Evolutionary conservation across 2,888 invertebrate species (phyloP).

Genomic region (Leptodirus hochenwartii): DNA sequence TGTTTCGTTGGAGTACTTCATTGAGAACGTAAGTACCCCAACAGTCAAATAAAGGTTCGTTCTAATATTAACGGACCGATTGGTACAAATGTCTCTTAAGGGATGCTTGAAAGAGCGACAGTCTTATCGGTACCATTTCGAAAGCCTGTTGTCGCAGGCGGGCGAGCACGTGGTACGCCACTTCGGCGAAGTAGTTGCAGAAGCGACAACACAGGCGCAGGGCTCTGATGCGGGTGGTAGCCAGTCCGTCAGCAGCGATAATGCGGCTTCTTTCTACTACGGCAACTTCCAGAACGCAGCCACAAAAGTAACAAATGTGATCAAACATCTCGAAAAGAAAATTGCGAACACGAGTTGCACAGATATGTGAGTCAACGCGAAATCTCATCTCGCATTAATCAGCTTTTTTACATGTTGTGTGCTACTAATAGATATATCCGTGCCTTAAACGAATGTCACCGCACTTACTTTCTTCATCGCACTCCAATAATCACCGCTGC

Average conservation of each 20-base stretch:
- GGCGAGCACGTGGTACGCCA: no score
- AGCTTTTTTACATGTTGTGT: no score
- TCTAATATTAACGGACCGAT: conserved; percentile 41
- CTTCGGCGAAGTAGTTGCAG: no score
- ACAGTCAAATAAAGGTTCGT: conserved; percentile 2
- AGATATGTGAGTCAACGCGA: no score
- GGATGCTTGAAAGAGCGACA: conserved; percentile 4
- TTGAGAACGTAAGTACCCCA: conserved; percentile 60
- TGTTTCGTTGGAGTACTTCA: conserved; percentile 69
- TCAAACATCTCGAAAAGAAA: conserved; percentile 66
- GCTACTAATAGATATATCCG: conserved; percentile 39
- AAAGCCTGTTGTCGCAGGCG: not conserved
- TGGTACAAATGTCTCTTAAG: conserved; percentile 24
- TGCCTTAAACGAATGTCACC: conserved; percentile 61
- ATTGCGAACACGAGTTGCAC: no score
- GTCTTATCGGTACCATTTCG: not conserved
- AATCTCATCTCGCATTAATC: no score
- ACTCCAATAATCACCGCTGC: conserved; percentile 45
- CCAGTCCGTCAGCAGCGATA: conserved; percentile 27
- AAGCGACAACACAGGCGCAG: not conserved
- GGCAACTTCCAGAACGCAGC: conserved; percentile 92
- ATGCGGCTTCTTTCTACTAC: conserved; percentile 72
- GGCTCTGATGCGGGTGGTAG: not conserved
- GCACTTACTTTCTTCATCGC: conserved; percentile 62
- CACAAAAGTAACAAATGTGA: conserved; percentile 61